Evolutionary conservation across 1,140 invertebrate species (phyloP), one percentile per base, ranked within the genome.

Genomic region (Oryctes rhinoceros): DNA sequence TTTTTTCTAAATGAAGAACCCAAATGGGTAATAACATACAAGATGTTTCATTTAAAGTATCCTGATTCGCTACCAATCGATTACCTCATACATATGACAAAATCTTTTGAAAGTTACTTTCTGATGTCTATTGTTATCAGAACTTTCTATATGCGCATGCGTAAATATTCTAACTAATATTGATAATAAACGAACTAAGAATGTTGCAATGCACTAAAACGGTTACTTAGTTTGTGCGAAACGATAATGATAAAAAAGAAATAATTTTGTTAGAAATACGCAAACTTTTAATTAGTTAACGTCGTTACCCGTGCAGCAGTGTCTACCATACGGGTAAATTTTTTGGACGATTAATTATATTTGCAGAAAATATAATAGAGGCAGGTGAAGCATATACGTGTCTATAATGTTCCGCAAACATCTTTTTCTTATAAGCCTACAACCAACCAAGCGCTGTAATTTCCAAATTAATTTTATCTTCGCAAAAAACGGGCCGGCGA

Each of bases 401-500:
- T 18, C 53, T n/a, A 59, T 18, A 18, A 59, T 59, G 53, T 15
- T 59, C n/a, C 53, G 18, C 13, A 59, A 59, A 59, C 53, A 59
- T 59, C 53, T n/a, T 59, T 59, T 18, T 59, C 18, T 9, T 71
- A 71, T 24, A 24, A 71, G 65, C 24, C 37, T 71, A 15, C 65
- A 24, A 1, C 18, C 65, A 71, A 24, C 65, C 30, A 71, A 71
- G 65, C 35, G 65, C 35, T 71, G 35, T 71, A 71, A 71, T 71
- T 71, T 71, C 65, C 24, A 71, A 71, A 71, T 71, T 71, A 71
- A 71, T 71, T 71, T 71, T 37, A 71, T 71, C 65, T 35, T 24
- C 35, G 53, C 78, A 65, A 78, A 78, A 78, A 78, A 78, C 10
- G 37, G 11, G 9, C 49, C 35, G 48, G 9, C 37, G 53, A 37